Percentiles rank a stretch among this genome's conserved stretches.
These are phyloP conservation scores for Merodon equestris DNA, from an alignment of 2,888 invertebrate genomes.

Conservation along the genomic window DNA sequence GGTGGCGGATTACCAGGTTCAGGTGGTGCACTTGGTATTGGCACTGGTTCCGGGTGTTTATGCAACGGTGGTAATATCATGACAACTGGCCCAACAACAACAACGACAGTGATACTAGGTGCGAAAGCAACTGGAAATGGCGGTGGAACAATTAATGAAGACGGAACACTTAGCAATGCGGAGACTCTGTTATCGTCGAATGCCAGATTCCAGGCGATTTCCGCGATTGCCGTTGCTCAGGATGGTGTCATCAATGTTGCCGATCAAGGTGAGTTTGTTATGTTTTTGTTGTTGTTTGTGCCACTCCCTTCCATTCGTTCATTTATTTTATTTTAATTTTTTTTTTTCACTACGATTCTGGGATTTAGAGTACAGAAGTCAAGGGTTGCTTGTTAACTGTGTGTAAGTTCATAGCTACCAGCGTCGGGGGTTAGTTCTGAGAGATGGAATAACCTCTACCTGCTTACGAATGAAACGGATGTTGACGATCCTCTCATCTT, in stretches of 20 bases:
- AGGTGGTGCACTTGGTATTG: conserved; percentile 69
- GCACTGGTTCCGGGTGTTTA: conserved; percentile 73
- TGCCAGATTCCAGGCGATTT: conserved; percentile 92
- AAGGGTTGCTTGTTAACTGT: too few species aligned
- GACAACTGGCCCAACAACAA: conserved; percentile 78
- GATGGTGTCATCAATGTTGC: conserved; percentile 97
- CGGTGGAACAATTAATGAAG: conserved; percentile 76
- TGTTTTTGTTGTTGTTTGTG: too few species aligned
- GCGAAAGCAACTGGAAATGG: conserved; percentile 75
- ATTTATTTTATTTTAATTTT: conserved; percentile 5
- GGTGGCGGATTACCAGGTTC: conserved; percentile 70
- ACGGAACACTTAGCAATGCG: conserved; percentile 83
- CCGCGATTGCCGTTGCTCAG: conserved; percentile 94
- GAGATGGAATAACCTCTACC: too few species aligned
- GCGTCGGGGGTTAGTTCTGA: too few species aligned
- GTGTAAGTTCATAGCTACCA: too few species aligned
- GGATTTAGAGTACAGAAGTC: too few species aligned
- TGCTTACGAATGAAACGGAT: too few species aligned
- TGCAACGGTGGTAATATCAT: conserved; percentile 76
- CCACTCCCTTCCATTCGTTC: too few species aligned
- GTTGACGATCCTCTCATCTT: too few species aligned
- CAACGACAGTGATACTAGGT: conserved; percentile 77
- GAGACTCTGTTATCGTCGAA: conserved; percentile 93
- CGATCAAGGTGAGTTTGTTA: conserved; percentile 90
- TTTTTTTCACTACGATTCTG: too few species aligned